Conservation (phyloP, 2,113 vertebrate species). For the Forbesichthys agassizii region DNA sequence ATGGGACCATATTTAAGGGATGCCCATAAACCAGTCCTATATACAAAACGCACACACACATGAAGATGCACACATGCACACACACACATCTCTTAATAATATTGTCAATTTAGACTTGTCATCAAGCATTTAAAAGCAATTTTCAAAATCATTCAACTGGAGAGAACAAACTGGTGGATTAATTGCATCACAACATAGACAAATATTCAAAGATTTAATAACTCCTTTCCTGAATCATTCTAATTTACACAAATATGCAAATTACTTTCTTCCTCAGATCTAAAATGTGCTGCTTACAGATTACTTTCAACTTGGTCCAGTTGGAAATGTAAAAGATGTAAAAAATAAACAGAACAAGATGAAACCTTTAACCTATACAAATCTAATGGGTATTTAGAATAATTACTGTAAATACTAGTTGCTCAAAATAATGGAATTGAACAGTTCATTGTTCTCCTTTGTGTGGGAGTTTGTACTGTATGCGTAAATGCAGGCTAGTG, state of each 20-base stretch:
- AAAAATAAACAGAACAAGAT: no score
- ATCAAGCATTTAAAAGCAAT: not conserved
- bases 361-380: no score
- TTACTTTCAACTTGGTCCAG: not conserved
- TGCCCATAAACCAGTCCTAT: not conserved
- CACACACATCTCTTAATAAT: conserved; percentile 11
- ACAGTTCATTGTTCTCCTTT: not conserved
- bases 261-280: not conserved
- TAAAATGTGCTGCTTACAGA: not conserved
- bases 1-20: not conserved
- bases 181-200: not conserved
- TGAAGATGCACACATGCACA: conserved; percentile 6
- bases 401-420: no score
- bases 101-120: not conserved
- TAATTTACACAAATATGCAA: conserved; percentile 5
- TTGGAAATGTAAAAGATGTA: not conserved
- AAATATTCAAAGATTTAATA: not conserved
- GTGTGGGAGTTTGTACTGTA: not conserved
- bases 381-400: no score
- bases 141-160: conserved; percentile 11
- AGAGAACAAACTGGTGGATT: not conserved
- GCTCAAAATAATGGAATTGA: not conserved
- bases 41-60: conserved; percentile 19
- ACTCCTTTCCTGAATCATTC: not conserved
- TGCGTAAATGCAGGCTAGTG: not conserved